These are phyloP conservation scores for Drosophila guanche DNA, from an alignment of 1,140 invertebrate genomes.

Conservation along the genomic window DNA sequence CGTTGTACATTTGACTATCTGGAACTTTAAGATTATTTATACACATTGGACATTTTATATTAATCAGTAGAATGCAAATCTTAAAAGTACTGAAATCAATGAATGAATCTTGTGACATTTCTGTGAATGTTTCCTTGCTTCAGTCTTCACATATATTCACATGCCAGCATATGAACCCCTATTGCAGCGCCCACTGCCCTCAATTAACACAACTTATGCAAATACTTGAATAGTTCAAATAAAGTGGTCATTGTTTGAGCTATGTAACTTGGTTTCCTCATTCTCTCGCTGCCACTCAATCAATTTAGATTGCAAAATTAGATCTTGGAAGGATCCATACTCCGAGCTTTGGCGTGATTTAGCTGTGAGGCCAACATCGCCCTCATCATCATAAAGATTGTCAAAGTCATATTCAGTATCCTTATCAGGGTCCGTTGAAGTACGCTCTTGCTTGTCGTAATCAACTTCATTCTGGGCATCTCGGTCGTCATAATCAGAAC, in stretches of 20 bases:
- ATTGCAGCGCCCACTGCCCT: conserved; percentile 39
- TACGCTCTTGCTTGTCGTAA: conserved; percentile 38
- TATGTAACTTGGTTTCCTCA: conserved; percentile 72
- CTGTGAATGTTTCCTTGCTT: conserved; percentile 6
- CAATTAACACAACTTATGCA: background rate
- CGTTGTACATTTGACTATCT: too few species aligned
- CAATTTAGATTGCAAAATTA: conserved; percentile 67
- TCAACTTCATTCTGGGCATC: conserved; percentile 37
- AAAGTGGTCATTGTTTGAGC: conserved; percentile 57
- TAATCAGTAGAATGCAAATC: conserved; percentile 10
- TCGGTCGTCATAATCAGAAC: conserved; percentile 29
- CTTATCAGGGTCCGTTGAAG: conserved; percentile 19
- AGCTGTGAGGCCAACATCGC: conserved; percentile 51
- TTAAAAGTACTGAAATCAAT: background rate
- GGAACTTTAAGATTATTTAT: too few species aligned
- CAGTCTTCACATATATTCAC: conserved; percentile 39
- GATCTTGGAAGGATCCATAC: conserved; percentile 72
- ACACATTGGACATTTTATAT: background rate
- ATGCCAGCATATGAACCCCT: conserved; percentile 73
- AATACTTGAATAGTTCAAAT: conserved; percentile 27
- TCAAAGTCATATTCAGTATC: conserved; percentile 70
- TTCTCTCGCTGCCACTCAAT: conserved; percentile 62
- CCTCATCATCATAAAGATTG: conserved; percentile 71
- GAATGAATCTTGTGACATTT: conserved; percentile 8
- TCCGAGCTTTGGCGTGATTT: conserved; percentile 60